Conservation (phyloP, 2,888 invertebrate genomes). For the Lordiphosa fenestrarum region DNA sequence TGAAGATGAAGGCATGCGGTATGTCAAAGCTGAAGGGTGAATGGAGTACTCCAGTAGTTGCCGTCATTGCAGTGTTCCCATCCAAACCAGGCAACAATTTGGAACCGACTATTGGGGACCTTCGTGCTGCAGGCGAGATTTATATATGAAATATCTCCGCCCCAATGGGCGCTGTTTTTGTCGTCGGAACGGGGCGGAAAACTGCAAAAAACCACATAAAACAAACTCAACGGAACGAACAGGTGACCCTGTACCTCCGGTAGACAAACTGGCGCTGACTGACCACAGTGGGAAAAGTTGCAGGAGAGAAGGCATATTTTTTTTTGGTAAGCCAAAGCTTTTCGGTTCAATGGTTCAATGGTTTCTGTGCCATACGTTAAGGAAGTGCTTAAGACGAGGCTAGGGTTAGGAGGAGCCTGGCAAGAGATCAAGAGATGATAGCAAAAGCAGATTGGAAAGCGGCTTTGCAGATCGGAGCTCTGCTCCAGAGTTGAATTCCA, state of each 20-base stretch:
- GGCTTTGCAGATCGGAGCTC: no score
- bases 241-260: slow-evolving; percentile 28
- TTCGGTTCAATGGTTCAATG: no score
- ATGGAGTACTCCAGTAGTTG: slow-evolving; percentile 16
- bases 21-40: slow-evolving; percentile 57
- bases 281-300: not conserved
- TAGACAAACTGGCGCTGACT: slow-evolving; percentile 45
- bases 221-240: slow-evolving; percentile 27
- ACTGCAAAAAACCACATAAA: slow-evolving; percentile 50
- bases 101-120: slow-evolving; percentile 25
- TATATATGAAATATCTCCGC: slow-evolving; percentile 30
- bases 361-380: no score
- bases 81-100: slow-evolving; percentile 37
- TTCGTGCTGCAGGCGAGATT: slow-evolving; percentile 31
- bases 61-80: not conserved
- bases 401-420: no score
- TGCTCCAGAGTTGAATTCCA: no score
- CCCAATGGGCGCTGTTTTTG: not conserved
- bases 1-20: slow-evolving; percentile 57
- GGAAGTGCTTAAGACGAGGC: no score
- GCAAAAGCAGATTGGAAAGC: no score
- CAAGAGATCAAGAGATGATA: no score
- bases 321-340: no score
- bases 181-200: not conserved
- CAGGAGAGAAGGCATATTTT: no score